Evolutionary conservation across 2,888 invertebrate species (phyloP).

Genomic region (Laothoe populi): DNA sequence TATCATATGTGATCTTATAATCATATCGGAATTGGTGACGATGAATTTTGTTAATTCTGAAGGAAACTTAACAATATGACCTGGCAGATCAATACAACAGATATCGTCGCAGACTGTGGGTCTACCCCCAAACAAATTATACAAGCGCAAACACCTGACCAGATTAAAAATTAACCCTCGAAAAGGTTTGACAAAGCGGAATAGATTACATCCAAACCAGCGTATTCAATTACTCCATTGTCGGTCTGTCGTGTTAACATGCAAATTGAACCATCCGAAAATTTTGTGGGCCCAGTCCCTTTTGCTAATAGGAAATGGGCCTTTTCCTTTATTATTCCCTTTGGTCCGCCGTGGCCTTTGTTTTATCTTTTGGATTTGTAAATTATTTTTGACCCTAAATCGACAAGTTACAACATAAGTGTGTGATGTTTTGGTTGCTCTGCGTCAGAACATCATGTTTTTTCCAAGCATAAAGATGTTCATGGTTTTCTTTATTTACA

Average conservation of each 20-base stretch:
- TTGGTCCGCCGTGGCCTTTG: conserved; percentile 58
- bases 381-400: conserved; percentile 64
- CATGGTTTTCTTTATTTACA: no score
- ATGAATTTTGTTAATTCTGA: no score
- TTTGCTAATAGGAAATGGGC: conserved; percentile 72
- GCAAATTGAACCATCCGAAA: conserved; percentile 74
- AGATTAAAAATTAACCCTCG: conserved; percentile 59
- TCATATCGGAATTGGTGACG: no score
- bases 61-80: no score
- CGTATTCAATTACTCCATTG: conserved; percentile 73
- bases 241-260: conserved; percentile 68
- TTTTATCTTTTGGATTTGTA: conserved; percentile 64
- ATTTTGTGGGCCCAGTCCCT: conserved; percentile 60
- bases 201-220: conserved; percentile 62
- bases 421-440: conserved; percentile 35
- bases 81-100: neutral
- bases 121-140: conserved; percentile 18
- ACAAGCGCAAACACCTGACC: conserved; percentile 38
- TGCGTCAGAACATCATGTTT: neutral
- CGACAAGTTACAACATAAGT: conserved; percentile 47
- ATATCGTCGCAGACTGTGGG: neutral
- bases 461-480: neutral
- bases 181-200: conserved; percentile 50
- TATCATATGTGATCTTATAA: no score
- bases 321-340: conserved; percentile 71